Percentiles rank a stretch among this genome's conserved stretches.
phyloP scores from a whole-genome alignment of 1,140 invertebrate genomes.

The Drosophila kikkawai region DNA sequence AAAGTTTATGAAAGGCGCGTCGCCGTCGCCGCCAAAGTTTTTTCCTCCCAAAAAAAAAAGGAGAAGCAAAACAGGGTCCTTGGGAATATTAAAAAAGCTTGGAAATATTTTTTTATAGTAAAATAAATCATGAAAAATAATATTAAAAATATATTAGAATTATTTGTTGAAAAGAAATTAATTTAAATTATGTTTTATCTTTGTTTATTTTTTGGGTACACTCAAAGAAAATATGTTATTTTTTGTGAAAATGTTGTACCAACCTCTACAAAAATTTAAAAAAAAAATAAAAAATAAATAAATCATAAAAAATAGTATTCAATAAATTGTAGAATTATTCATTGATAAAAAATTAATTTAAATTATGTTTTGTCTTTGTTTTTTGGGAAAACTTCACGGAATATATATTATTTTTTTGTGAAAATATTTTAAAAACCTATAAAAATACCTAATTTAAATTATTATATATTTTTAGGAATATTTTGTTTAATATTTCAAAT shows the following conservation, averaged over 20 bases:
- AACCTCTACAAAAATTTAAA: neutral
- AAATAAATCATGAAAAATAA: neutral
- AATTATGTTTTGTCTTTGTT: neutral
- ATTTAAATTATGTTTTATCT: neutral
- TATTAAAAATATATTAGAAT: neutral
- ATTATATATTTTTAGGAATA: too few relatives aligned
- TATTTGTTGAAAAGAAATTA: neutral
- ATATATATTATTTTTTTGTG: neutral
- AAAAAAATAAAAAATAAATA: neutral
- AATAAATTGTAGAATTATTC: neutral
- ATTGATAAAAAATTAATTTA: neutral
- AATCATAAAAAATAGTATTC: neutral
- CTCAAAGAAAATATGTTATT: neutral
- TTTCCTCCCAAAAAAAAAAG: slow-evolving; percentile 6
- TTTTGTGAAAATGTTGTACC: neutral
- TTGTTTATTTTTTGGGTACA: neutral
- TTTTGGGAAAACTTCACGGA: neutral
- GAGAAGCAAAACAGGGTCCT: slow-evolving; percentile 1
- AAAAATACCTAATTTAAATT: neutral
- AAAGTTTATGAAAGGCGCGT: slow-evolving; percentile 82
- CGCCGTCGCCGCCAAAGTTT: slow-evolving; percentile 70
- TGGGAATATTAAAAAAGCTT: neutral
- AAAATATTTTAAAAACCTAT: neutral
- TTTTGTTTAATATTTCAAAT: too few relatives aligned
- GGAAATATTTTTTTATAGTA: neutral